These are phyloP conservation scores for Archaeoteleia sp. DNA, from an alignment of 2,888 invertebrate genomes.

Conservation along the genomic window DNA sequence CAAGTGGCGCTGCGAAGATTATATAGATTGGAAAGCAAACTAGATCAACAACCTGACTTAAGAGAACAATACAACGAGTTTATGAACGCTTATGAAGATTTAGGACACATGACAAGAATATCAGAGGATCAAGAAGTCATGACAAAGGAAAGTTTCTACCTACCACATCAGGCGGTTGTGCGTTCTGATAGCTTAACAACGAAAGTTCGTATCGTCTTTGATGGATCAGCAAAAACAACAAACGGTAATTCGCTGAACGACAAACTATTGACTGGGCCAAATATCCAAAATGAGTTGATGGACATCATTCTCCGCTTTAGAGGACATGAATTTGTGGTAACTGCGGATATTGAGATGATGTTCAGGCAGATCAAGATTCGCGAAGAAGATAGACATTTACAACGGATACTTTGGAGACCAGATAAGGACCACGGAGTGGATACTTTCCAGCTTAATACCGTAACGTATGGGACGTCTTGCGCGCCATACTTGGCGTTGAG, in stretches of 20 bases:
- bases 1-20: constrained; percentile 25
- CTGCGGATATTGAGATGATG: no score
- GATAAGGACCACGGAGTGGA: no score
- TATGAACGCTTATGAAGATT: constrained; percentile 31
- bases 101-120: constrained; percentile 29
- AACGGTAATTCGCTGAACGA: constrained; percentile 7
- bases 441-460: no score
- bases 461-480: no score
- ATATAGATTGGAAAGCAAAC: constrained; percentile 16
- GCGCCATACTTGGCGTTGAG: no score
- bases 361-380: no score
- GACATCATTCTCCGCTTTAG: background rate
- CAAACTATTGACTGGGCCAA: constrained; percentile 3
- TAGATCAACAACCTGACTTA: constrained; percentile 11
- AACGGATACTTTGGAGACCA: no score
- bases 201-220: background rate
- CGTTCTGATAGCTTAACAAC: constrained; percentile 5
- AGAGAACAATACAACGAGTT: constrained; percentile 25
- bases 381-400: no score
- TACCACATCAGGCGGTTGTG: constrained; percentile 15
- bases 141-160: background rate
- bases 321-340: background rate
- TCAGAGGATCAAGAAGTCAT: background rate
- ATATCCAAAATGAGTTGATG: background rate
- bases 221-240: constrained; percentile 1